Evolutionary conservation across 1,140 invertebrate genomes (phyloP).

Genomic region (Pseudoatta argentina): DNA sequence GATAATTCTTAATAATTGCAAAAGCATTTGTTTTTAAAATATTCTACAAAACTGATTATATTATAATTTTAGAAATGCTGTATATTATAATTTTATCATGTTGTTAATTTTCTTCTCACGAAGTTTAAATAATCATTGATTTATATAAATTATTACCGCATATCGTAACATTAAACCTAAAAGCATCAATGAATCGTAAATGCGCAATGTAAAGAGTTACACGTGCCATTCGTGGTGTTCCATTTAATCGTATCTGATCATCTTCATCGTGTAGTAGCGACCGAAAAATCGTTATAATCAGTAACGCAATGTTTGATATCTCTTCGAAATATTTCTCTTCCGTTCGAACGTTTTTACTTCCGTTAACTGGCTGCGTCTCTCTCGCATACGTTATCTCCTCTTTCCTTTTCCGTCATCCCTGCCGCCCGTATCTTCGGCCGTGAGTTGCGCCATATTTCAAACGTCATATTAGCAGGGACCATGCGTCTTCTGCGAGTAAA

Average conservation of each 20-base stretch:
- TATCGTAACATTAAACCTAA: background rate
- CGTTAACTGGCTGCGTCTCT: conserved; percentile 29
- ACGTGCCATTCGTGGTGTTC: background rate
- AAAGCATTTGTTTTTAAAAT: background rate
- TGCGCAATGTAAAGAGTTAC: background rate
- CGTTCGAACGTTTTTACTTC: conserved; percentile 20
- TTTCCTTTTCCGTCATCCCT: conserved; percentile 57
- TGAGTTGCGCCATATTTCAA: conserved; percentile 82
- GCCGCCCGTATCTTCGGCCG: conserved; percentile 66
- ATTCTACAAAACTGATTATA: background rate
- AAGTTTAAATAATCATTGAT: background rate
- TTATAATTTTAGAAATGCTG: background rate
- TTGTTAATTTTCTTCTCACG: background rate
- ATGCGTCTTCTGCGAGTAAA: conserved; percentile 82
- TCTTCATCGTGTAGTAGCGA: background rate
- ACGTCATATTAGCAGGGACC: conserved; percentile 82
- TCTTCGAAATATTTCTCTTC: conserved; percentile 6
- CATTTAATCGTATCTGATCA: background rate
- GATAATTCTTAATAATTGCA: too few species aligned
- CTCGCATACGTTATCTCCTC: conserved; percentile 56
- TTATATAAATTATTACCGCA: background rate
- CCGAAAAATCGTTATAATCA: conserved; percentile 29
- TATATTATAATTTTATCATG: background rate
- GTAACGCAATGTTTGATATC: conserved; percentile 12
- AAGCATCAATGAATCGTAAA: background rate